Base-by-base conservation (phyloP, 2,888 invertebrate species). In the Thereva unica region DNA sequence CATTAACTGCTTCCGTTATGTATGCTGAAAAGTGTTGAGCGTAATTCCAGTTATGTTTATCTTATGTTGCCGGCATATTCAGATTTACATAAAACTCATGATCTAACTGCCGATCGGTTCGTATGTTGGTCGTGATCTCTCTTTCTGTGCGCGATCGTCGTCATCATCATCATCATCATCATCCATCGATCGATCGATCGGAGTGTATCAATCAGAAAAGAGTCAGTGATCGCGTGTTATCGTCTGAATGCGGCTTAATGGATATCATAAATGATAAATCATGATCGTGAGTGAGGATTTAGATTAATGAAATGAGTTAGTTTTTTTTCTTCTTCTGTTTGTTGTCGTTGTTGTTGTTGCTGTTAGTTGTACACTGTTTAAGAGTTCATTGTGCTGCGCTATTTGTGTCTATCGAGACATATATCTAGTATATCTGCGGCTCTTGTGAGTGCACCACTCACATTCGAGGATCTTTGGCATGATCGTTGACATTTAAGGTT, bases 271-370 rank as follows among this genome's bases (percentile, higher is more conserved):
- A 52, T 12, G 47, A 49, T 47, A 59, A 40, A 40, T 54, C 38
- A 54, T 55, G 37, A 41, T 55, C 41, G 55, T 55, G 40, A 59
- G 10, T 59, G 59, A 47, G 38, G 59, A 45, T 38, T 45, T 10
- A 47, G 59, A 37, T 7, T 47, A 59, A 47, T 38, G 47, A 59
- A 47, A n/a, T 23, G 37, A 47, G 49, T 59, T 57, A 45, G 35
- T 59, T 10, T 38, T 23, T 23, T 23, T 23, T n/a, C n/a, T 2
- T 23, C 23, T 23, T 23, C 23, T 23, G 23, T 23, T 23, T 23
- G 23, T 23, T 23, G 23, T n/a, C n/a, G n/a, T 23, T 23, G 23
- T 23, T 23, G 23, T 23, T 23, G 23, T 23, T 23, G 23, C 23
- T 23, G 23, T 23, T 23, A 23, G 23, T 23, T 23, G 23, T 23